A percentile compares a stretch with the other conserved stretches of the same genome.
phyloP scores from a whole-genome alignment of 2,797 vertebrate genomes.

The Rhodeus uyekii region DNA sequence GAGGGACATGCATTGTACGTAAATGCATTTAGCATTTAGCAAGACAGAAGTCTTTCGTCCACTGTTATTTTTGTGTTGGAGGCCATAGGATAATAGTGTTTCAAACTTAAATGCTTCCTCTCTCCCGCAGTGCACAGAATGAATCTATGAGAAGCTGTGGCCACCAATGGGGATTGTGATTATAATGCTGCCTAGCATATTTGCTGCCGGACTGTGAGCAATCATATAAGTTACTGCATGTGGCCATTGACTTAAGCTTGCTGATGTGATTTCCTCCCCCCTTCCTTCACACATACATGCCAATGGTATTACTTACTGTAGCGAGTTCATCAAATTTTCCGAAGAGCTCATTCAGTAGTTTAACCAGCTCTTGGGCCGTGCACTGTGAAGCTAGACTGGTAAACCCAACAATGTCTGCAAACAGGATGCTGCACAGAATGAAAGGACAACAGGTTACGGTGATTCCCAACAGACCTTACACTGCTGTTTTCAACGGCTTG shows the following conservation, averaged over 20 bases:
- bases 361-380: slow-evolving; percentile 96
- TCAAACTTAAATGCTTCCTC: neutral
- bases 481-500: neutral
- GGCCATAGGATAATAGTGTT: neutral
- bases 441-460: neutral
- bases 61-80: neutral
- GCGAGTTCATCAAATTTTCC: slow-evolving; percentile 97
- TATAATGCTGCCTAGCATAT: neutral
- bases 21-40: neutral
- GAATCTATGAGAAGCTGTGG: neutral
- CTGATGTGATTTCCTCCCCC: neutral
- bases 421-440: slow-evolving; percentile 87
- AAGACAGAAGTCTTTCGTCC: neutral
- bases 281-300: slow-evolving; percentile 7
- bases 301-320: slow-evolving; percentile 80
- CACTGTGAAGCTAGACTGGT: slow-evolving; percentile 97
- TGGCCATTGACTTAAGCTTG: neutral
- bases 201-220: slow-evolving; percentile 54
- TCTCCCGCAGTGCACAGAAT: neutral
- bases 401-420: slow-evolving; percentile 98
- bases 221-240: slow-evolving; percentile 59
- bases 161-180: slow-evolving; percentile 11
- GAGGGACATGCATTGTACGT: neutral
- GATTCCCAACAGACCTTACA: neutral
- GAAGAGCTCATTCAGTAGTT: slow-evolving; percentile 96